These are phyloP conservation scores for Cyprinodon variegatus DNA, from an alignment of 2,113 vertebrate genomes.

Conservation along the genomic window DNA sequence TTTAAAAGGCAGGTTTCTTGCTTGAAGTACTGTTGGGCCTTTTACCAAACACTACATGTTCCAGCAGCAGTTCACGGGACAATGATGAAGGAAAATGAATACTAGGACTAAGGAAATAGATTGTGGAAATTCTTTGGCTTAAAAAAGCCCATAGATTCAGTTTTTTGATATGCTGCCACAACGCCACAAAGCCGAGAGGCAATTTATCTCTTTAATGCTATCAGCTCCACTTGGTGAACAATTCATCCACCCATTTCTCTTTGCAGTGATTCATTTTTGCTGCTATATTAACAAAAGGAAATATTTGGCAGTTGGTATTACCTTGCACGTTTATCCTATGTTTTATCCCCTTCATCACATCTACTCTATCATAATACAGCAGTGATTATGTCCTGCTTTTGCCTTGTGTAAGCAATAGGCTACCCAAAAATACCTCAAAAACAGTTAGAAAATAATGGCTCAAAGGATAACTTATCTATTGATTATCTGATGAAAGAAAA, in stretches of 20 bases:
- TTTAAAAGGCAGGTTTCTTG: conserved; percentile 38
- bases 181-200: conserved; percentile 37
- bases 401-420: neutral
- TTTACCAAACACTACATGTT: conserved; percentile 12
- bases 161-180: conserved; percentile 28
- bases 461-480: too few species aligned
- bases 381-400: neutral
- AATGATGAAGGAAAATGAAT: conserved; percentile 10
- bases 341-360: conserved; percentile 6
- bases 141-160: conserved; percentile 8
- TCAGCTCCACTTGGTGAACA: conserved; percentile 67
- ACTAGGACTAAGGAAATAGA: conserved; percentile 22
- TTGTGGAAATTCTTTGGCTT: conserved; percentile 20
- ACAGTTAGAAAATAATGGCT: too few species aligned
- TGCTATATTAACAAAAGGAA: conserved; percentile 61
- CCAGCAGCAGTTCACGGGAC: conserved; percentile 19
- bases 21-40: conserved; percentile 29
- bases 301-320: conserved; percentile 54
- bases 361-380: neutral
- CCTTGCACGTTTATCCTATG: conserved; percentile 52
- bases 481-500: too few species aligned
- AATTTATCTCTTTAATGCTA: conserved; percentile 67
- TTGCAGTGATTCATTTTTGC: conserved; percentile 42
- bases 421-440: too few species aligned
- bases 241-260: conserved; percentile 63